Percentiles rank a stretch among this genome's conserved stretches.
Conservation (phyloP, 1,140 invertebrate genomes). For the Bombus haemorrhoidalis region DNA sequence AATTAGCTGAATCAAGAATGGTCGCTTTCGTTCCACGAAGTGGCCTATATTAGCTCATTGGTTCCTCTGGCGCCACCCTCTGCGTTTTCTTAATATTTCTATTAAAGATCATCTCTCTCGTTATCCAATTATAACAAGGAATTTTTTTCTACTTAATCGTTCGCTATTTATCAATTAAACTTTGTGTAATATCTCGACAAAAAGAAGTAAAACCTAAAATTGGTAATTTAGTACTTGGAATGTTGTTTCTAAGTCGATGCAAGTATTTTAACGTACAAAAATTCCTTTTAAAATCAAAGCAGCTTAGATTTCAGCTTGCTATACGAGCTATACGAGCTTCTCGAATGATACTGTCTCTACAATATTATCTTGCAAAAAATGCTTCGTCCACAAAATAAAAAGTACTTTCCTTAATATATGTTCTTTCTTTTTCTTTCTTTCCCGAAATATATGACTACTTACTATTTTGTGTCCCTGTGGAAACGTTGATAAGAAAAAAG, state of each 20-base stretch:
- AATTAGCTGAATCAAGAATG: conserved; percentile 43
- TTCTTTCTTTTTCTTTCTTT: no score
- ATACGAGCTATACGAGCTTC: neutral
- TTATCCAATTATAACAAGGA: conserved; percentile 18
- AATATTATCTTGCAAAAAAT: neutral
- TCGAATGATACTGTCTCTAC: neutral
- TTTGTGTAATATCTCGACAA: neutral
- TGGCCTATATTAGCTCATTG: neutral
- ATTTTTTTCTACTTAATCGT: conserved; percentile 25
- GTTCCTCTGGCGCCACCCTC: conserved; percentile 7
- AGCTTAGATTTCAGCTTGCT: neutral
- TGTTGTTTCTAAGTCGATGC: neutral
- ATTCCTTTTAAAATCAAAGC: neutral
- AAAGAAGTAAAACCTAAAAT: neutral
- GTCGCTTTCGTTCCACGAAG: conserved; percentile 39
- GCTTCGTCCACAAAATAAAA: neutral
- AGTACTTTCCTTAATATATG: no score
- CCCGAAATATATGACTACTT: neutral
- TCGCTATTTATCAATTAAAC: neutral
- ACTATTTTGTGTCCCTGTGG: neutral
- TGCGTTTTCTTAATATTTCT: conserved; percentile 15
- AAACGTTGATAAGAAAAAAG: neutral
- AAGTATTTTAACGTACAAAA: no score
- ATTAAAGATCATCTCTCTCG: conserved; percentile 16
- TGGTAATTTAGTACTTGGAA: neutral